Evolutionary conservation across 2,113 vertebrate species (phyloP).

Genomic region (Ciconia stormi): DNA sequence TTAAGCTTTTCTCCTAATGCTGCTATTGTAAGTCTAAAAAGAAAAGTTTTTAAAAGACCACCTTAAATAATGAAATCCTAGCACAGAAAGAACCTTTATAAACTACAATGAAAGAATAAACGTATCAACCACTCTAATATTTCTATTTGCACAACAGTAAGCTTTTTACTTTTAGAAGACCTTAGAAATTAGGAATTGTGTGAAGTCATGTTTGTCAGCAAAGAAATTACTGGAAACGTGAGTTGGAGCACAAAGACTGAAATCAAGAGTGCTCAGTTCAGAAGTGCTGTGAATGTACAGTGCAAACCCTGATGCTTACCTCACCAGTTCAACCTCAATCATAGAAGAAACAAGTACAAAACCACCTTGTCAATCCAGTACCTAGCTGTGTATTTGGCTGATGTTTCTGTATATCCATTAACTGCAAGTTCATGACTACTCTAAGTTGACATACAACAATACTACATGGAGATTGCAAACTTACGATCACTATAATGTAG

Average conservation of each 20-base stretch:
- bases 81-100: not conserved
- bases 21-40: slow-evolving; percentile 82
- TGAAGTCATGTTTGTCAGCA: not conserved
- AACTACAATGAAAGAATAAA: not conserved
- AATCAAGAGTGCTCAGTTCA: not conserved
- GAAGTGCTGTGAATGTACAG: not conserved
- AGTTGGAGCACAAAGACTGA: not conserved
- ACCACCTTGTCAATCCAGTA: not conserved
- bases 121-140: not conserved
- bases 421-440: not conserved
- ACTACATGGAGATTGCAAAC: not conserved
- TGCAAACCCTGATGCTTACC: not conserved
- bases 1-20: slow-evolving; percentile 87
- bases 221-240: not conserved
- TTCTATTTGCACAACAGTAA: not conserved
- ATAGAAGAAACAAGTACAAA: not conserved
- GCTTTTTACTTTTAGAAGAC: not conserved
- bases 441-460: not conserved
- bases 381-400: not conserved
- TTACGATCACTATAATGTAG: accelerated
- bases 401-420: not conserved
- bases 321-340: not conserved
- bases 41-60: not conserved
- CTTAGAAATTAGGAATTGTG: not conserved
- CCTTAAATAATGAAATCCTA: not conserved